These are phyloP conservation scores for Diarsia dahlii DNA, from an alignment of 2,888 invertebrate genomes.

Conservation along the genomic window DNA sequence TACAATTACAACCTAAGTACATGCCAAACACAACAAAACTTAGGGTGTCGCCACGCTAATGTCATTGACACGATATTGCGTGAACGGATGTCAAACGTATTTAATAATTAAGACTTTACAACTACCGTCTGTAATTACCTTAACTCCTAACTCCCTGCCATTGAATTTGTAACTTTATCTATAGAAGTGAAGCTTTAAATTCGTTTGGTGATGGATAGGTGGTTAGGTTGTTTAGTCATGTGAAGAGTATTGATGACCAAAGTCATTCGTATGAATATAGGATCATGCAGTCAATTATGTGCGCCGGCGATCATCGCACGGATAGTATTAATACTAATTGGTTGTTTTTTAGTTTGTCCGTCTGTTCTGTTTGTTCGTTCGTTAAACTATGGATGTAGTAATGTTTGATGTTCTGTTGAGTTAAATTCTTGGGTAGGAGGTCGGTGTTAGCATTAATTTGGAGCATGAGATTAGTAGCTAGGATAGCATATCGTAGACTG, in stretches of 20 bases:
- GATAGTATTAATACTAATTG: slow-evolving; percentile 73
- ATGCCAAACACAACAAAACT: slow-evolving; percentile 54
- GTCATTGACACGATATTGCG: slow-evolving; percentile 76
- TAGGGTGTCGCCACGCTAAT: slow-evolving; percentile 68
- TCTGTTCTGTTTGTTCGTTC: slow-evolving; percentile 47
- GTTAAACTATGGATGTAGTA: slow-evolving; percentile 48
- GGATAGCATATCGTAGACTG: too few relatives aligned
- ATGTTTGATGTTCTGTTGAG: slow-evolving; percentile 48
- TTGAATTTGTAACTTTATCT: slow-evolving; percentile 11
- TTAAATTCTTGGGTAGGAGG: slow-evolving; percentile 33
- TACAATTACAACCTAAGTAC: slow-evolving; percentile 35
- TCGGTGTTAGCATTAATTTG: slow-evolving; percentile 6
- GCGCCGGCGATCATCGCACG: slow-evolving; percentile 73
- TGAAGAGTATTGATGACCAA: slow-evolving; percentile 74
- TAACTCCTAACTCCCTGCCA: not conserved
- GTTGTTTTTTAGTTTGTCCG: slow-evolving; percentile 63
- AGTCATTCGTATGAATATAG: slow-evolving; percentile 75
- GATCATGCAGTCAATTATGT: slow-evolving; percentile 78
- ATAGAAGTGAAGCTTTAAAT: rapidly evolving
- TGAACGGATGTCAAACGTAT: slow-evolving; percentile 81
- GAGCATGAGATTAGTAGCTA: not conserved
- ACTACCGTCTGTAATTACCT: slow-evolving; percentile 25
- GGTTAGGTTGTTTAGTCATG: slow-evolving; percentile 44
- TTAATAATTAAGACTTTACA: slow-evolving; percentile 75
- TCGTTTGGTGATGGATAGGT: not conserved